Percentiles rank a stretch among this genome's conserved stretches.
phyloP scores from a whole-genome alignment of 2,797 vertebrate genomes.

The Thaleichthys pacificus region DNA sequence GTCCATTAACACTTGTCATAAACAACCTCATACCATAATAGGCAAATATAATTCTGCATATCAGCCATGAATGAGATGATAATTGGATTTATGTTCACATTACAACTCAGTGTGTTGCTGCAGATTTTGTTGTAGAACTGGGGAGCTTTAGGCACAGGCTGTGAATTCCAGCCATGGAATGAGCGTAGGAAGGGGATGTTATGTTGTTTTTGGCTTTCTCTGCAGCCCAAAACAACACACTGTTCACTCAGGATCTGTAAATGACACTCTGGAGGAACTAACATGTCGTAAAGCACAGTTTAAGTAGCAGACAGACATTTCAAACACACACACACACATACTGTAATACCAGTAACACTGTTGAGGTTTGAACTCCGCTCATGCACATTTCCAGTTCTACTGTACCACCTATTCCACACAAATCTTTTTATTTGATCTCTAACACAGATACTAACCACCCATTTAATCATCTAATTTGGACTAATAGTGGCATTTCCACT shows the following conservation, averaged over 20 bases:
- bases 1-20: background rate
- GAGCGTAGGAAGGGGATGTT: conserved; percentile 8
- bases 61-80: conserved; percentile 1
- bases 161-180: conserved; percentile 21
- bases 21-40: background rate
- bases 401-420: background rate
- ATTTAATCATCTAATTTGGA: conserved; percentile 1
- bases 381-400: background rate
- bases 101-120: background rate
- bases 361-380: background rate
- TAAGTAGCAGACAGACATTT: conserved; percentile 7
- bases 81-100: background rate
- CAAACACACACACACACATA: conserved; percentile 6
- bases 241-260: conserved; percentile 31
- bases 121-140: conserved; percentile 14
- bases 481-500: background rate
- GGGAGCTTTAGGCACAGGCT: background rate
- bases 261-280: conserved; percentile 17
- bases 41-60: conserved; percentile 19
- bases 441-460: too few relatives aligned
- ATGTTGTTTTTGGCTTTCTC: conserved; percentile 34
- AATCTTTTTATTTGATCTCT: background rate
- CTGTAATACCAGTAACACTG: background rate
- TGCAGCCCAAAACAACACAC: conserved; percentile 18
- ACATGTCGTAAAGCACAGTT: conserved; percentile 17